Conservation (phyloP, 2,797 vertebrate genomes). For the Sylvilagus floridanus region DNA sequence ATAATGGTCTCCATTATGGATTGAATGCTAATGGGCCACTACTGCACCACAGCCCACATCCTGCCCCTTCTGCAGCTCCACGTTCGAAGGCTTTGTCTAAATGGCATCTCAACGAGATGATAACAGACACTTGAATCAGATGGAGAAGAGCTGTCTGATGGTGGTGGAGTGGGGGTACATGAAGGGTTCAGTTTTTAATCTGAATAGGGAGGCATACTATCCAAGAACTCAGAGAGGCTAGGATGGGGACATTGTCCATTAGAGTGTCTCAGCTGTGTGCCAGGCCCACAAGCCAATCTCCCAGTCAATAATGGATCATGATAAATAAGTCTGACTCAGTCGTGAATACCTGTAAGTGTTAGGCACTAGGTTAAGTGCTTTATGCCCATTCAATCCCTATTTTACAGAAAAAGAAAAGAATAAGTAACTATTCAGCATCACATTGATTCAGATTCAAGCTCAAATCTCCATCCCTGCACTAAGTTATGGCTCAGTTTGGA, state of each 20-base stretch:
- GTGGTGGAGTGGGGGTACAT: not conserved
- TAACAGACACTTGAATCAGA: constrained; percentile 65
- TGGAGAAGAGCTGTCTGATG: constrained; percentile 16
- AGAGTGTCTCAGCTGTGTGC: not conserved
- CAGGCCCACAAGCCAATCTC: not conserved
- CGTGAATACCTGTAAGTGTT: not conserved
- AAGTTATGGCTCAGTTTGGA: not conserved
- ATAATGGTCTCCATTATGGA: constrained; percentile 80
- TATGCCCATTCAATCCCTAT: not conserved
- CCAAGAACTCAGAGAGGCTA: not conserved
- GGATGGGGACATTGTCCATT: not conserved
- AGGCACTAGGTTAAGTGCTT: not conserved
- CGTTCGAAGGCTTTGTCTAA: not conserved
- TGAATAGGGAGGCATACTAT: not conserved
- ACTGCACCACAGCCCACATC: not conserved
- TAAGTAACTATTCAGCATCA: not conserved
- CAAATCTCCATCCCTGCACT: not conserved
- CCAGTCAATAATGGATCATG: not conserved
- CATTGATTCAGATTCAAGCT: constrained; percentile 14
- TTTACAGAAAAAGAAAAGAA: constrained; percentile 19
- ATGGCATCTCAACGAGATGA: constrained; percentile 65
- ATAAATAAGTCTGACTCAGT: not conserved
- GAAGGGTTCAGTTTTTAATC: not conserved
- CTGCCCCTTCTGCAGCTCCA: constrained; percentile 42
- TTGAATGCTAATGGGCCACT: constrained; percentile 77